Percentiles rank a stretch among this genome's conserved stretches.
Conservation (phyloP, 2,113 vertebrate species). For the Empidonax alnorum region DNA sequence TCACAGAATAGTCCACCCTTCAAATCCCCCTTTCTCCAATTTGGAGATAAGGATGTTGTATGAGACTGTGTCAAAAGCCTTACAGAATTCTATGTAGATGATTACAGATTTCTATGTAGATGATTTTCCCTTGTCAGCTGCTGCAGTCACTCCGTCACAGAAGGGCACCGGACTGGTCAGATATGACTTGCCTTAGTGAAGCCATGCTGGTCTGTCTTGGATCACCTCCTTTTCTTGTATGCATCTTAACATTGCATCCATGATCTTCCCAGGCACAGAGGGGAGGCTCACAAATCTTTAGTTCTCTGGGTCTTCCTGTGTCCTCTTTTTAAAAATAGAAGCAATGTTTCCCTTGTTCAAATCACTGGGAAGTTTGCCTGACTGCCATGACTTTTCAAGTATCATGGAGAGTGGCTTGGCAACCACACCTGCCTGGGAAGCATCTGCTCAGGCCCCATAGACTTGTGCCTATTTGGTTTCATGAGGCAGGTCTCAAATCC, state of each 20-base stretch:
- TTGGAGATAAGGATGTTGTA: background rate
- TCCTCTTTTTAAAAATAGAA: background rate
- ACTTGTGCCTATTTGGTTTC: background rate
- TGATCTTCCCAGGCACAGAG: background rate
- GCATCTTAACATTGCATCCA: background rate
- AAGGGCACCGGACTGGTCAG: background rate
- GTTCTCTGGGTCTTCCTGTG: background rate
- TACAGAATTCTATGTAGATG: background rate
- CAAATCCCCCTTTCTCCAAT: background rate
- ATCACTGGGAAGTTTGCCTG: background rate
- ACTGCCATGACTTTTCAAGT: background rate
- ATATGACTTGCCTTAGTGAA: background rate
- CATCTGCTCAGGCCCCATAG: background rate
- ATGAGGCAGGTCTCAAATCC: background rate
- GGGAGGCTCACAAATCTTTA: background rate
- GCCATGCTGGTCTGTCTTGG: background rate
- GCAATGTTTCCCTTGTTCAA: background rate
- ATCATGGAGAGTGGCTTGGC: background rate
- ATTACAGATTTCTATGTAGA: background rate
- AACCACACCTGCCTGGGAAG: background rate
- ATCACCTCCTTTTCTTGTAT: background rate
- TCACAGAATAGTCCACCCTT: background rate
- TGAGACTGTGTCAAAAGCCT: background rate
- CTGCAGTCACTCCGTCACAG: background rate
- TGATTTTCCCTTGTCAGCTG: background rate